Evolutionary conservation across 2,113 vertebrate species (phyloP).

Genomic region (Anguilla japonica): DNA sequence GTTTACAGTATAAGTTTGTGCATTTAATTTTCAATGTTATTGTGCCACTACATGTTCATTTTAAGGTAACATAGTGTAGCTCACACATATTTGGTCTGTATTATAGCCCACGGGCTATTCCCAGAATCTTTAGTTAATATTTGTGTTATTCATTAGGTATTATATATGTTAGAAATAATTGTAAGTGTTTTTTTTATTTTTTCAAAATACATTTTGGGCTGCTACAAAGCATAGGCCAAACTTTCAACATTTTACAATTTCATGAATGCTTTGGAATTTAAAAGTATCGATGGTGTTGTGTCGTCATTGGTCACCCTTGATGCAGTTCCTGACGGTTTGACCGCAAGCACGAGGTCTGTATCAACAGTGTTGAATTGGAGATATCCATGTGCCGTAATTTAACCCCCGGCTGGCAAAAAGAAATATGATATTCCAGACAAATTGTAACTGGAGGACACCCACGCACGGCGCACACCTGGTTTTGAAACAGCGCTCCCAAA

Average conservation of each 20-base stretch:
- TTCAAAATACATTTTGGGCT: too few species aligned
- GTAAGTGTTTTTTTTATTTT: neutral
- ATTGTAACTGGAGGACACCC: conserved; percentile 56
- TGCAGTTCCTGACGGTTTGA: neutral
- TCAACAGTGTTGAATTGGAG: neutral
- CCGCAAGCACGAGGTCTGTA: neutral
- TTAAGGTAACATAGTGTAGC: too few species aligned
- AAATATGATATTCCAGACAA: conserved; percentile 60
- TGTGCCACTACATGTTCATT: too few species aligned
- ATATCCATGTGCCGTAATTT: conserved; percentile 46
- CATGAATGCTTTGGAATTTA: neutral
- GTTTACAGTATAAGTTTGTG: neutral
- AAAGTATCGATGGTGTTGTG: neutral
- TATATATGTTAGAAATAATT: neutral
- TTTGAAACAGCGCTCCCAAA: neutral
- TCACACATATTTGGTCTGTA: too few species aligned
- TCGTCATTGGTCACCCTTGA: neutral
- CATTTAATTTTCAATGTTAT: neutral
- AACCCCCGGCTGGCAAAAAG: conserved; percentile 51
- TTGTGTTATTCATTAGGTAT: too few species aligned
- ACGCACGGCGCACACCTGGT: conserved; percentile 43
- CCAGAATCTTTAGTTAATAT: too few species aligned
- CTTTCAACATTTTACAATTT: neutral
- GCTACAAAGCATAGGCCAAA: too few species aligned
- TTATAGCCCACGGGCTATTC: too few species aligned